Evolutionary conservation across 2,888 invertebrate genomes (phyloP).

Genomic region (Chalcis sispes): DNA sequence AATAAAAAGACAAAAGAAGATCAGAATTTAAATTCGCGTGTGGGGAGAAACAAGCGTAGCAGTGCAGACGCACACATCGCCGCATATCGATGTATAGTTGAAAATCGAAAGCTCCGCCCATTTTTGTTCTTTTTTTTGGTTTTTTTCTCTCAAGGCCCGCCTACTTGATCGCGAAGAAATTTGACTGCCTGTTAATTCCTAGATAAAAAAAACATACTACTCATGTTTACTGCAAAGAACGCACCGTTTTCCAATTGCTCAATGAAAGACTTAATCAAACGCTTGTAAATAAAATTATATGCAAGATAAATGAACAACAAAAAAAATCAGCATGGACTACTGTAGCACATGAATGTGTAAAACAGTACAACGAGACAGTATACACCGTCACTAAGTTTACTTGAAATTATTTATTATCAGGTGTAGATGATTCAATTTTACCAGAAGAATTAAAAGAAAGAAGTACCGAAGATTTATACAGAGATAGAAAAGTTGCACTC

Average conservation of each 20-base stretch:
- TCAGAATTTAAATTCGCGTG: no score
- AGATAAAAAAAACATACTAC: conserved; percentile 4
- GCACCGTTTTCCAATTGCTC: conserved; percentile 37
- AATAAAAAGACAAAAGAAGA: no score
- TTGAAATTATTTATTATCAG: conserved; percentile 60
- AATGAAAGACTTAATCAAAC: conserved; percentile 40
- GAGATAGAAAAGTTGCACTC: conserved; percentile 60
- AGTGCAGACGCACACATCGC: no score
- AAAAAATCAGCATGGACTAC: conserved; percentile 60
- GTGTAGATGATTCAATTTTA: conserved; percentile 47
- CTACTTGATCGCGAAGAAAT: no score
- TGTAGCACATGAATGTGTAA: conserved; percentile 60
- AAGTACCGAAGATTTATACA: conserved; percentile 29
- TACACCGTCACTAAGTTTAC: conserved; percentile 60
- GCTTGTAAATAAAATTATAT: conserved; percentile 63
- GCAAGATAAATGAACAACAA: conserved; percentile 60
- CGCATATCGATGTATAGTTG: no score
- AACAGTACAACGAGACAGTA: conserved; percentile 61
- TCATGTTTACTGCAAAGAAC: conserved; percentile 39
- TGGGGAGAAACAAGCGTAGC: no score
- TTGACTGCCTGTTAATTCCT: no score
- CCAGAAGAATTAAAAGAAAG: conserved; percentile 56
- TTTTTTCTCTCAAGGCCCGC: no score
- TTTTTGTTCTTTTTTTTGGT: no score
- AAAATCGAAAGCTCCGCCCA: no score